Evolutionary conservation across 2,113 vertebrate species (phyloP).

Genomic region (Aegotheles bennettii): DNA sequence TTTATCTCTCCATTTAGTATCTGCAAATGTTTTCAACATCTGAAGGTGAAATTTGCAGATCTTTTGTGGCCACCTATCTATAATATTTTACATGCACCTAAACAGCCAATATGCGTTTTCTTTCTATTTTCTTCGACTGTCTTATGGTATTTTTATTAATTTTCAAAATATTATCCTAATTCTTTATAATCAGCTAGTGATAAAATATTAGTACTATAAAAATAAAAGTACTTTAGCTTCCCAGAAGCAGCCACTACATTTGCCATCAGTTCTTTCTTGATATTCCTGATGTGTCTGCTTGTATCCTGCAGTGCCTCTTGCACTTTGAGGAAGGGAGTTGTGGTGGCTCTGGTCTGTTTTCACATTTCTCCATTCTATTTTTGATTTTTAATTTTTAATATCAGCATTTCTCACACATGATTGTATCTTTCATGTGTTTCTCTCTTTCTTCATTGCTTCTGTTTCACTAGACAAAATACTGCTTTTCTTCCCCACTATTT

Average conservation of each 20-base stretch:
- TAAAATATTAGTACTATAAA: not conserved
- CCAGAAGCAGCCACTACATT: not conserved
- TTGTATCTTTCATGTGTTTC: not conserved
- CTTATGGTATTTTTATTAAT: not conserved
- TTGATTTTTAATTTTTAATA: not conserved
- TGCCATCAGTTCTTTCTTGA: not conserved
- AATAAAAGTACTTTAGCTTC: not conserved
- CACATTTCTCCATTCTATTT: not conserved
- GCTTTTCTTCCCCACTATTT: not conserved
- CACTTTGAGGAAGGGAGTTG: not conserved
- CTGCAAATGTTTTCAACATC: not conserved
- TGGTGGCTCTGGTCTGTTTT: not conserved
- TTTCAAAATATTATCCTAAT: not conserved
- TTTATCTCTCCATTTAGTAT: constrained; percentile 1
- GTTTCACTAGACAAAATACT: not conserved
- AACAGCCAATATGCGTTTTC: not conserved
- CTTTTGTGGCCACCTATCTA: not conserved
- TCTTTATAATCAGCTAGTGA: not conserved
- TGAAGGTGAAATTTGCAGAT: not conserved
- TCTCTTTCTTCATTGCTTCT: not conserved
- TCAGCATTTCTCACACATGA: not conserved
- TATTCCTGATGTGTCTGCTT: not conserved
- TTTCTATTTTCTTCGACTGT: not conserved
- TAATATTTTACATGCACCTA: not conserved
- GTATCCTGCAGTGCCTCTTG: not conserved